Conservation (phyloP, 2,888 invertebrate genomes). For the Oscheius sp. region DNA sequence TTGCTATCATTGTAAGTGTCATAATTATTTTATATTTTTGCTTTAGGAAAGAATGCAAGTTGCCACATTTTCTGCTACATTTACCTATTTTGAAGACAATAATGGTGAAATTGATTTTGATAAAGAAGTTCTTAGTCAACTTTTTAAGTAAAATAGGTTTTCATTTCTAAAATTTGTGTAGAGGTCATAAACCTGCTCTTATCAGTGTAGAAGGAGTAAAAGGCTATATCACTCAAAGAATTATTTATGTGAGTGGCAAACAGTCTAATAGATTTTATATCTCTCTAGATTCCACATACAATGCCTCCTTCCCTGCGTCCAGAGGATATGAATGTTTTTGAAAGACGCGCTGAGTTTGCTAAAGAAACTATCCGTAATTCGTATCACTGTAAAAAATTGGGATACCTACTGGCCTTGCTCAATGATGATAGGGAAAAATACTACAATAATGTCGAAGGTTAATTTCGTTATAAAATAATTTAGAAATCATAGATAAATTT, state of each 20-base stretch:
- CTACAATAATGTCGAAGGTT: conserved; percentile 1
- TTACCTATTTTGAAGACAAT: neutral
- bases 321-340: neutral
- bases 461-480: neutral
- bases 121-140: neutral
- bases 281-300: neutral
- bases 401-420: neutral
- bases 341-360: neutral
- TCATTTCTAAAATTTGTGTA: neutral
- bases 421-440: neutral
- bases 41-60: conserved; percentile 10
- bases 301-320: too few species aligned
- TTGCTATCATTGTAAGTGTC: neutral
- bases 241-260: conserved; percentile 12
- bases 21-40: too few species aligned
- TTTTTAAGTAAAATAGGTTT: neutral
- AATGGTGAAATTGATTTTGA: neutral
- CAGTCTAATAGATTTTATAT: too few species aligned
- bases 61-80: conserved; percentile 27
- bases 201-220: neutral
- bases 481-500: neutral
- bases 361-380: neutral
- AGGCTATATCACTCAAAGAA: conserved; percentile 28
- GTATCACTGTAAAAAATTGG: neutral
- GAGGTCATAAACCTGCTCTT: neutral